Percentiles rank a stretch among this genome's conserved stretches.
These are phyloP conservation scores for Cinclus mexicanus DNA, from an alignment of 2,113 vertebrate genomes.

Conservation along the genomic window DNA sequence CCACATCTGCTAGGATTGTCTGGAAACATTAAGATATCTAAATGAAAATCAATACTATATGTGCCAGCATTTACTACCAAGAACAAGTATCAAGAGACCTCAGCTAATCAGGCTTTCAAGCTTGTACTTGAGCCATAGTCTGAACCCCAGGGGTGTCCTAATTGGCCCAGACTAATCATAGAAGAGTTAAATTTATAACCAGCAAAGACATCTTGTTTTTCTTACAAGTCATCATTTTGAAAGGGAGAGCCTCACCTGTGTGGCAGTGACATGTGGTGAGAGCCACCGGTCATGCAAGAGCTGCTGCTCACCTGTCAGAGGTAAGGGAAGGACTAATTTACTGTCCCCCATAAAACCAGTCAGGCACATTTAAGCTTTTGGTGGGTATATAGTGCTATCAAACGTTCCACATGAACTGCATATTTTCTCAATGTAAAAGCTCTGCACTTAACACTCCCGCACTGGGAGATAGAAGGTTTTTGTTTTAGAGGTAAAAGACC, in stretches of 20 bases:
- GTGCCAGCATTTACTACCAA: constrained; percentile 86
- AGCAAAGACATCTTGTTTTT: constrained; percentile 83
- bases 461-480: not conserved
- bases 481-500: not conserved
- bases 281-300: constrained; percentile 70
- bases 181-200: constrained; percentile 84
- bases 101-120: constrained; percentile 82
- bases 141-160: constrained; percentile 80
- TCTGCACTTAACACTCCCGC: constrained; percentile 28
- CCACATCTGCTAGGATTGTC: constrained; percentile 87
- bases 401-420: constrained; percentile 23
- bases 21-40: constrained; percentile 98
- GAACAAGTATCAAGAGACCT: constrained; percentile 83
- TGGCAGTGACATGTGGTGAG: constrained; percentile 41
- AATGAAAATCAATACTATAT: constrained; percentile 98
- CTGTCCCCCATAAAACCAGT: constrained; percentile 65
- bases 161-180: constrained; percentile 82
- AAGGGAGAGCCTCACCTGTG: constrained; percentile 73
- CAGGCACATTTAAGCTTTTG: constrained; percentile 61
- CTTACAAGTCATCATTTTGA: constrained; percentile 71
- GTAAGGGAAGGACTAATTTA: constrained; percentile 72
- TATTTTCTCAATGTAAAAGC: constrained; percentile 54
- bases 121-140: constrained; percentile 72
- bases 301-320: constrained; percentile 79
- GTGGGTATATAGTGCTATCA: constrained; percentile 47